Percentiles rank a stretch among this genome's conserved stretches.
These are phyloP conservation scores for Hydractinia echinata DNA, from an alignment of 30 jellyfish, hydroid and myxozoan species.

Conservation along the genomic window DNA sequence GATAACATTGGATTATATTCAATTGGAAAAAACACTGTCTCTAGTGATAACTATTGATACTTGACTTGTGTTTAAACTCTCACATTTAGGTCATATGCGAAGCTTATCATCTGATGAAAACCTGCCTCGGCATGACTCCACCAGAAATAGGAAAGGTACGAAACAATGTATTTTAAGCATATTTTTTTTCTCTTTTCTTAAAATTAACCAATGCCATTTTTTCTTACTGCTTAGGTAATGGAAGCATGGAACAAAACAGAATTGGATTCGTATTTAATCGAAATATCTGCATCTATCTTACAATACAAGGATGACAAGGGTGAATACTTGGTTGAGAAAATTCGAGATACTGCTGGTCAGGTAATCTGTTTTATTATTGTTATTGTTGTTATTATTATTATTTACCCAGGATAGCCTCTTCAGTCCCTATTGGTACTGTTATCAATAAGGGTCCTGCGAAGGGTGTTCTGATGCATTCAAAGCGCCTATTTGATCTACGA, in stretches of 20 bases:
- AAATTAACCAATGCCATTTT: not conserved
- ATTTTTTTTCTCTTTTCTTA: not conserved
- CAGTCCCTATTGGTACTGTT: too few species aligned
- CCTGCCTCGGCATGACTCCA: constrained; percentile 74
- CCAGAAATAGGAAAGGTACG: constrained; percentile 90
- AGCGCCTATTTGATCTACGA: too few species aligned
- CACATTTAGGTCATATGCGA: constrained; percentile 83
- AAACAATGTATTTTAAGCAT: not conserved
- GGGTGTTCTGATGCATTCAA: too few species aligned
- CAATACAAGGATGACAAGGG: constrained; percentile 80
- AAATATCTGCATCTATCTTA: constrained; percentile 73
- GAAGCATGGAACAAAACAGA: constrained; percentile 96
- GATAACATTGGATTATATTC: too few species aligned
- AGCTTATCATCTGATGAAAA: constrained; percentile 92
- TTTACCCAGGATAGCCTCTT: too few species aligned
- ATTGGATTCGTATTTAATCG: constrained; percentile 85
- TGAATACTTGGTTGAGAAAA: constrained; percentile 64
- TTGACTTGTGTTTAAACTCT: too few species aligned
- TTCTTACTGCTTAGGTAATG: constrained; percentile 33
- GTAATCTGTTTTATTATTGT: constrained; percentile 20
- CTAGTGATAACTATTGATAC: too few species aligned
- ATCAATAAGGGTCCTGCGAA: too few species aligned
- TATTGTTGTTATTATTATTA: too few species aligned
- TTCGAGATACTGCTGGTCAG: constrained; percentile 98
- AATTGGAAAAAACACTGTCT: too few species aligned